Evolutionary conservation across 2,113 vertebrate genomes (phyloP), one percentile per base, ranked within the genome.

Genomic region (Amazona vittata): DNA sequence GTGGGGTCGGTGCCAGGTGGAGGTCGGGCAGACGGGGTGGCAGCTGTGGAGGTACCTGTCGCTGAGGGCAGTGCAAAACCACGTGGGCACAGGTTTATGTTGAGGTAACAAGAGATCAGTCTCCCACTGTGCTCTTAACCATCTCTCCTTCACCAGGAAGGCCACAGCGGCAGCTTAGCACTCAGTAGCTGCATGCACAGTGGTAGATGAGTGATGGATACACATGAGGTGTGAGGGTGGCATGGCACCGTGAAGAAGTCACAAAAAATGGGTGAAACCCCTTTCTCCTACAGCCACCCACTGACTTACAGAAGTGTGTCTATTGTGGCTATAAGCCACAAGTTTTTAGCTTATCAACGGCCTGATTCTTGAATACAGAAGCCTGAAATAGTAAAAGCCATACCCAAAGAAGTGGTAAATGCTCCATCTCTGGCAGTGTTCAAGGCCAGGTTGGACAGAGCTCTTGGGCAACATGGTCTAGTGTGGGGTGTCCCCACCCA

Each of bases 121-220:
- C 26, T 35, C 13, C 1, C 1, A 2, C 10, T 10, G 8, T 10
- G 46, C 52, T 39, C 57, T 3, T 6, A 3, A 0, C 7, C 17
- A 0, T 16, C 22, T 1, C 8, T 6, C 10, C 6, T 39, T 24
- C 1, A 1, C 33, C 29, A 9, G 11, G 11, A 3, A 3, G 11
- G 71, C 1, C 20, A 4, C 55, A 3, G 2, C 4, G 46, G 37
- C 59, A 33, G 44, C 26, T 52, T 20, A 22, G 33, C 7, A 0
- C n/a, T 26, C 41, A 11, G 28, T 1, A 22, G 33, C 33, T 24
- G 13, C 4, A 0, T 3, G 3, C 3, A 0, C 21, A 5, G 2
- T 2, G 15, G 31, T 6, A 33, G 37, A 2, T 28, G 21, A n/a
- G 28, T 2, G 63, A 19, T 37, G 76, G 71, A 9, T 8, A 5